These are phyloP conservation scores for Temnothorax ravouxi DNA, from an alignment of 2,888 invertebrate species.

Conservation along the genomic window DNA sequence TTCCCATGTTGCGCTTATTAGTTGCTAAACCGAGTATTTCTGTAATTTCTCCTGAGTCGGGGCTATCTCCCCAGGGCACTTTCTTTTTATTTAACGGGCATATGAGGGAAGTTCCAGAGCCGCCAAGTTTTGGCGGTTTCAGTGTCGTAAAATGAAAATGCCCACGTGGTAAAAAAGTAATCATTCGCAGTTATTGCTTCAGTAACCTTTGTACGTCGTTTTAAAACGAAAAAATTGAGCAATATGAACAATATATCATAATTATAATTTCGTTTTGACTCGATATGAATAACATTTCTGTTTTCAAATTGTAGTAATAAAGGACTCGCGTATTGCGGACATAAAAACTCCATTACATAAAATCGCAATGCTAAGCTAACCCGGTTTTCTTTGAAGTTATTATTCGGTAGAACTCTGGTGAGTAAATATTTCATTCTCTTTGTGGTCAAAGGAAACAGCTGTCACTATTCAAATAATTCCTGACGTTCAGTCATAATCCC, in stretches of 20 bases:
- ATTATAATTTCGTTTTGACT: slow-evolving; percentile 27
- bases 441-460: slow-evolving; percentile 19
- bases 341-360: slow-evolving; percentile 15
- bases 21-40: slow-evolving; percentile 54
- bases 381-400: slow-evolving; percentile 25
- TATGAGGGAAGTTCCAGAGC: slow-evolving; percentile 31
- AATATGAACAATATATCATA: background rate
- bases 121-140: slow-evolving; percentile 37
- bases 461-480: slow-evolving; percentile 12
- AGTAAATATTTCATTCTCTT: slow-evolving; percentile 18
- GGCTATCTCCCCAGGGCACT: slow-evolving; percentile 15
- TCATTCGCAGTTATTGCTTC: slow-evolving; percentile 1
- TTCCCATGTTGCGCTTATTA: slow-evolving; percentile 37
- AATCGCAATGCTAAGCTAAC: slow-evolving; percentile 32
- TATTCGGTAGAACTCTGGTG: background rate
- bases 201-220: slow-evolving; percentile 1
- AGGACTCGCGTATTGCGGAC: background rate
- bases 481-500: background rate
- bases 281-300: background rate
- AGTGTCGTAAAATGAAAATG: slow-evolving; percentile 47
- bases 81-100: slow-evolving; percentile 43
- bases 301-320: background rate
- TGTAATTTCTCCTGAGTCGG: slow-evolving; percentile 63
- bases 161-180: slow-evolving; percentile 15
- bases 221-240: background rate